phyloP scores from a whole-genome alignment of 1,140 invertebrate species.

The Drosophila biarmipes region DNA sequence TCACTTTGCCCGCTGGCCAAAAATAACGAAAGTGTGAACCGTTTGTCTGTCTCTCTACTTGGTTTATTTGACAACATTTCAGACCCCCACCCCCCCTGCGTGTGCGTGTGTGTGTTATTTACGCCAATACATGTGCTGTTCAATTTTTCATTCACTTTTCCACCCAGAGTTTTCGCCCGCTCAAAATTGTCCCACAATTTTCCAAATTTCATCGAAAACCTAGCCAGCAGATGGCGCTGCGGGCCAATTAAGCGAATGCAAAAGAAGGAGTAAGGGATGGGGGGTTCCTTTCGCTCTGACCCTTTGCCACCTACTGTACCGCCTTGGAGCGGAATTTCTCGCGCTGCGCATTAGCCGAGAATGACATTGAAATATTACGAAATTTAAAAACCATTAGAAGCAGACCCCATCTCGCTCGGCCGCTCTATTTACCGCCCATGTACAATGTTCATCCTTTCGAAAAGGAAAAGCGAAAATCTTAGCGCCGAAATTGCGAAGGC shows the following conservation, averaged over 20 bases:
- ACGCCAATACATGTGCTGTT: slow-evolving; percentile 22
- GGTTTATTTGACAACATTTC: slow-evolving; percentile 80
- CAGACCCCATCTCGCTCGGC: slow-evolving; percentile 39
- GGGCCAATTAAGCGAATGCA: slow-evolving; percentile 20
- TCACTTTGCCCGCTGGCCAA: slow-evolving; percentile 59
- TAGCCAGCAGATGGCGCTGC: not conserved
- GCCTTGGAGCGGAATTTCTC: slow-evolving; percentile 1
- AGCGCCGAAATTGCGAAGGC: slow-evolving; percentile 66
- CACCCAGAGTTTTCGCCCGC: slow-evolving; percentile 4
- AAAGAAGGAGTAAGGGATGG: not conserved
- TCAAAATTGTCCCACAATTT: slow-evolving; percentile 3
- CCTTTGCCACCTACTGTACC: slow-evolving; percentile 69
- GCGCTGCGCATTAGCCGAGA: slow-evolving; percentile 65
- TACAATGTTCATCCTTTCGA: slow-evolving; percentile 53
- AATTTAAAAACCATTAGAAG: slow-evolving; percentile 81
- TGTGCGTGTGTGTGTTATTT: slow-evolving; percentile 29
- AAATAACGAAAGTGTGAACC: slow-evolving; percentile 55
- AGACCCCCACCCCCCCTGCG: too few relatives aligned
- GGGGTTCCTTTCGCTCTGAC: slow-evolving; percentile 17
- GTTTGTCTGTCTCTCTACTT: slow-evolving; percentile 63
- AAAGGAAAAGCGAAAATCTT: slow-evolving; percentile 49
- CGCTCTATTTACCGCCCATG: slow-evolving; percentile 12
- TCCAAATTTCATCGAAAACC: slow-evolving; percentile 6
- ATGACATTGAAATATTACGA: slow-evolving; percentile 81
- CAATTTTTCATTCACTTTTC: slow-evolving; percentile 62